A percentile compares a stretch with the other conserved stretches of the same genome.
phyloP scores from a whole-genome alignment of 2,888 invertebrate species.

The Chloroclystis v-ata region DNA sequence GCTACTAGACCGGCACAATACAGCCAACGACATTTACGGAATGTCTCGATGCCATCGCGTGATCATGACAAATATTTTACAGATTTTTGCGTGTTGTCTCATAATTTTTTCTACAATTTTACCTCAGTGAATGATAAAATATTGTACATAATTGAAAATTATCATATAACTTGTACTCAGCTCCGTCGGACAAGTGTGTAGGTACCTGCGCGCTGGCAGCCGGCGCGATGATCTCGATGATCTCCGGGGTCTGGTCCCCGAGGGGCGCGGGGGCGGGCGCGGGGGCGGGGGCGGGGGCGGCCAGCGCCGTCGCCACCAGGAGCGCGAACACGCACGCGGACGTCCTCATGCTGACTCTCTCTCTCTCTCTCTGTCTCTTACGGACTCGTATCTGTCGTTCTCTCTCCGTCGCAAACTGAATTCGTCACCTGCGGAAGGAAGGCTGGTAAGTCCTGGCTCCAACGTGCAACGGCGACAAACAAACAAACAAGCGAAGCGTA shows the following conservation, averaged over 20 bases:
- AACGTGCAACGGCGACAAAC: background rate
- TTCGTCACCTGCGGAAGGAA: conserved; percentile 35
- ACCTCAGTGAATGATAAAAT: too few relatives aligned
- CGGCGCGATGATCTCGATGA: conserved; percentile 74
- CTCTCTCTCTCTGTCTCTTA: conserved; percentile 7
- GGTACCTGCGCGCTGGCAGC: conserved; percentile 68
- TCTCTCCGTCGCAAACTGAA: conserved; percentile 37
- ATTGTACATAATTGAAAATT: too few relatives aligned
- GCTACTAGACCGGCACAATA: too few relatives aligned
- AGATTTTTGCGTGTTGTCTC: too few relatives aligned
- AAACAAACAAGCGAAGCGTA: background rate
- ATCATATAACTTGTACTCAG: too few relatives aligned
- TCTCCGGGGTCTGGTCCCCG: conserved; percentile 63
- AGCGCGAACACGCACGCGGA: conserved; percentile 32
- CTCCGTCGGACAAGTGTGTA: conserved; percentile 26
- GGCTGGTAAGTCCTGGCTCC: too few relatives aligned
- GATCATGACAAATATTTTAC: too few relatives aligned
- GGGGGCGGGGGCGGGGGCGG: conserved; percentile 36
- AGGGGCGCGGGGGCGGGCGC: conserved; percentile 41
- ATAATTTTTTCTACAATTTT: too few relatives aligned
- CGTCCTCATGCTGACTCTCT: conserved; percentile 43
- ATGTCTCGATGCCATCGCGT: too few relatives aligned
- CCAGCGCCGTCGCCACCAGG: conserved; percentile 35
- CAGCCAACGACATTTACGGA: too few relatives aligned
- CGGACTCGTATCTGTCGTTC: conserved; percentile 6